Percentiles rank a stretch among this genome's conserved stretches.
Evolutionary conservation across 2,888 invertebrate genomes (phyloP).

Genomic region (Nymphalis polychloros): DNA sequence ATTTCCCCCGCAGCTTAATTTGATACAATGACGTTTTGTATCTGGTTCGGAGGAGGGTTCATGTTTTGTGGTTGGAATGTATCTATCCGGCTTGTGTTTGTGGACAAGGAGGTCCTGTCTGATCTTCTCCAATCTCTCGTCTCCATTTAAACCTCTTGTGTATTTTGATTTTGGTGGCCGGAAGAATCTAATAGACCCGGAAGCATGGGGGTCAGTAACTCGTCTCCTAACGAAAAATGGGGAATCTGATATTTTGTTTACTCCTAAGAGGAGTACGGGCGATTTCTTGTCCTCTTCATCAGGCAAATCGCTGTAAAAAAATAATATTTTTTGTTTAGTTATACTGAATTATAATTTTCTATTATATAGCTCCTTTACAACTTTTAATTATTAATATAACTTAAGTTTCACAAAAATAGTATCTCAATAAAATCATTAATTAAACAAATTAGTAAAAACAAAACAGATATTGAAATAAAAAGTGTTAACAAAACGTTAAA

Average conservation of each 20-base stretch:
- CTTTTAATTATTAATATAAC: not conserved
- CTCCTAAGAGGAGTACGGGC: conserved; percentile 82
- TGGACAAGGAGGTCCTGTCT: conserved; percentile 72
- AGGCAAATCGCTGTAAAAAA: conserved; percentile 81
- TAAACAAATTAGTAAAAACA: conserved; percentile 1
- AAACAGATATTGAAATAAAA: conserved; percentile 10
- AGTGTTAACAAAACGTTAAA: conserved; percentile 26
- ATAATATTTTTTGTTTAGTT: conserved; percentile 3
- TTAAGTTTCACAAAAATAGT: not conserved
- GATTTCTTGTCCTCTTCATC: conserved; percentile 83
- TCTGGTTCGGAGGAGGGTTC: conserved; percentile 65
- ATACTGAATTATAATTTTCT: not conserved
- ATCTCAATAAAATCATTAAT: not conserved
- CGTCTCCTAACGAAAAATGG: conserved; percentile 69
- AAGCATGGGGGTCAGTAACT: conserved; percentile 64
- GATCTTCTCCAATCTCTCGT: conserved; percentile 74
- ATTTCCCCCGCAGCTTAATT: conserved; percentile 66
- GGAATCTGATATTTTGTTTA: conserved; percentile 80
- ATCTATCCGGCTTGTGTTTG: conserved; percentile 70
- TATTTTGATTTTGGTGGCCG: conserved; percentile 74
- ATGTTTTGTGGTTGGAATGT: conserved; percentile 67
- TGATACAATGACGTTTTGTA: conserved; percentile 57
- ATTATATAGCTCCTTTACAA: too few relatives aligned
- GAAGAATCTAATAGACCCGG: conserved; percentile 73
- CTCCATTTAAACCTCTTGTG: conserved; percentile 72